Base-by-base conservation (phyloP, 1,140 invertebrate species). In the Panagrolaimus sp. region DNA sequence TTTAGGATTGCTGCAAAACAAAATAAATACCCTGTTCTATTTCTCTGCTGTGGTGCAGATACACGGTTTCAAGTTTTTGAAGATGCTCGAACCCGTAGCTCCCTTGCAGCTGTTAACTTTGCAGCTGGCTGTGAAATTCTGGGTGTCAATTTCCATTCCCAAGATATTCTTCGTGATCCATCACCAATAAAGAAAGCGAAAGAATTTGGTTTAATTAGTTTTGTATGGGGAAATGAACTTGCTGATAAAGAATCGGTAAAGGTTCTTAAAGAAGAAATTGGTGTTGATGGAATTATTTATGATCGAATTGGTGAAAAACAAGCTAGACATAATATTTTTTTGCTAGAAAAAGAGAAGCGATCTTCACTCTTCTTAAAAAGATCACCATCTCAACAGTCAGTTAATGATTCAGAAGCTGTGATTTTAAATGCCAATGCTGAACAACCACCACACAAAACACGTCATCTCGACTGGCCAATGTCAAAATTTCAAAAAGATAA, bases 171-270 rank as follows among this genome's bases (percentile, higher is more conserved):
- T 16, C 63, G 62, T 46, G 72, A 72, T 57, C 71, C 74, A 14
- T 45, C 27, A 27, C 74, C 71, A 0, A 67, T 73, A 1, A 62
- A 73, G 38, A 67, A 62, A 31, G 73, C 73, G 1, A 73, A 65
- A 25, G 66, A 75, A 45, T 70, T 72, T 9, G 74, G 74, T 5
- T 61, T 76, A 68, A 74, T 76, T 11, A 69, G 67, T 16, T 76
- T 76, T 43, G 74, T 76, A 1, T 76, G 74, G 74, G 74, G 74
- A 53, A 68, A 76, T 31, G 74, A 76, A 68, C 63, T 76, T 14
- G 74, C 72, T 45, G 74, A 66, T 45, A 72, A 74, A 46, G 70
- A 74, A 25, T 69, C 61, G 13, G 64, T 75, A 9, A 63, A 76
- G 13, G 68, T 72, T 43, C 72, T 76, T 65, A 74, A 72, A 45